Conservation (phyloP, 2,113 vertebrate species). For the Lates calcarifer region DNA sequence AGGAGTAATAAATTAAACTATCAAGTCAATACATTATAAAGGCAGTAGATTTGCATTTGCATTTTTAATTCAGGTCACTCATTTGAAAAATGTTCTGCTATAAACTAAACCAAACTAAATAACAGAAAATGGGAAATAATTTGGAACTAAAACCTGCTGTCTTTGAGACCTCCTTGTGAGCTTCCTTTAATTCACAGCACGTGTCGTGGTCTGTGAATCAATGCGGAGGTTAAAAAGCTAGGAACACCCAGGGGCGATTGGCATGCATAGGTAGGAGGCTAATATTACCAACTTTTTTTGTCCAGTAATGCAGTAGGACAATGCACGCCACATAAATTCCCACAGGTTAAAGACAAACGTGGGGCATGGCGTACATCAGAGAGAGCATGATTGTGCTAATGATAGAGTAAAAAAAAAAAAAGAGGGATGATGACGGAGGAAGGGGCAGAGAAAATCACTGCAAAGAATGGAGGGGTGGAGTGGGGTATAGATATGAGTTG, state of each 20-base stretch:
- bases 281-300: constrained; percentile 58
- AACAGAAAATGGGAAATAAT: not conserved
- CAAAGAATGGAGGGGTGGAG: not conserved
- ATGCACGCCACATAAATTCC: constrained; percentile 38
- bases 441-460: constrained; percentile 7
- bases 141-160: not conserved
- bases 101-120: not conserved
- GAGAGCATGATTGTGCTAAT: constrained; percentile 45
- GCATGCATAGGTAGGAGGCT: constrained; percentile 45
- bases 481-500: constrained; percentile 29
- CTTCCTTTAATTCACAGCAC: constrained; percentile 52
- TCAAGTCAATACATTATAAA: constrained; percentile 9
- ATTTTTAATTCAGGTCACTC: constrained; percentile 8
- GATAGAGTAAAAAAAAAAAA: constrained; percentile 42
- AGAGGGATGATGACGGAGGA: constrained; percentile 41
- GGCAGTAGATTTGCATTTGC: not conserved
- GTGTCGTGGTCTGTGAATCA: constrained; percentile 38
- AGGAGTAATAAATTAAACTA: no score
- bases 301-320: constrained; percentile 32
- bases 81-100: not conserved
- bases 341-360: constrained; percentile 48
- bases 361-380: constrained; percentile 22
- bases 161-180: constrained; percentile 30
- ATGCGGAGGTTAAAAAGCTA: constrained; percentile 43
- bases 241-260: constrained; percentile 41